Evolutionary conservation across 2,888 invertebrate genomes (phyloP).

Genomic region (Leptopilina drosophilae): DNA sequence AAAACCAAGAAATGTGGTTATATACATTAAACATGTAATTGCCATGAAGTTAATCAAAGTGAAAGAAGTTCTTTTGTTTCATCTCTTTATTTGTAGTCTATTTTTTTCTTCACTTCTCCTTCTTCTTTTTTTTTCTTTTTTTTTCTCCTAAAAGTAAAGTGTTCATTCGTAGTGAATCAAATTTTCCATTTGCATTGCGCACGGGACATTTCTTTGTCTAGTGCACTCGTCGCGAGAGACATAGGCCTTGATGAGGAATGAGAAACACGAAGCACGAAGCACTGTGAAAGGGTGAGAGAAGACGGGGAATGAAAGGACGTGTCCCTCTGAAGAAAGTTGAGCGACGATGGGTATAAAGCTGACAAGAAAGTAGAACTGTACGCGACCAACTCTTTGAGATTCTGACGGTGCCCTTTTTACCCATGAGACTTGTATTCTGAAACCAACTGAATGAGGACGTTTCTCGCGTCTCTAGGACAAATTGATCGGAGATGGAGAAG

Average conservation of each 20-base stretch:
- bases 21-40: conserved; percentile 3
- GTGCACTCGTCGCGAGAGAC: conserved; percentile 39
- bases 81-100: conserved; percentile 2
- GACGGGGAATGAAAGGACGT: conserved; percentile 43
- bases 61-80: conserved; percentile 10
- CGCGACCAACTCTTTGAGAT: conserved; percentile 44
- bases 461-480: conserved; percentile 43
- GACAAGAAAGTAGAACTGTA: conserved; percentile 43
- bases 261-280: conserved; percentile 43
- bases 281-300: conserved; percentile 37
- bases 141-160: conserved; percentile 13
- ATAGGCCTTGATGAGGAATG: conserved; percentile 43
- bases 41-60: not conserved
- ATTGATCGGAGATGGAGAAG: conserved; percentile 39
- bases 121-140: not conserved
- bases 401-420: conserved; percentile 45
- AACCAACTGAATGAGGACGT: conserved; percentile 41
- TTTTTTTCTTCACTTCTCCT: not conserved
- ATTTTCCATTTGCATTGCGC: conserved; percentile 52
- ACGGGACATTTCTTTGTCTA: conserved; percentile 46
- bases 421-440: conserved; percentile 37
- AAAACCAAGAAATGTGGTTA: not conserved
- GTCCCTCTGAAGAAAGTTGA: conserved; percentile 46
- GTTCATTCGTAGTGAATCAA: conserved; percentile 45
- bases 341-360: conserved; percentile 32